Evolutionary conservation across 2,113 vertebrate genomes (phyloP), one percentile per base, ranked within the genome.

Genomic region (Centrocercus urophasianus): DNA sequence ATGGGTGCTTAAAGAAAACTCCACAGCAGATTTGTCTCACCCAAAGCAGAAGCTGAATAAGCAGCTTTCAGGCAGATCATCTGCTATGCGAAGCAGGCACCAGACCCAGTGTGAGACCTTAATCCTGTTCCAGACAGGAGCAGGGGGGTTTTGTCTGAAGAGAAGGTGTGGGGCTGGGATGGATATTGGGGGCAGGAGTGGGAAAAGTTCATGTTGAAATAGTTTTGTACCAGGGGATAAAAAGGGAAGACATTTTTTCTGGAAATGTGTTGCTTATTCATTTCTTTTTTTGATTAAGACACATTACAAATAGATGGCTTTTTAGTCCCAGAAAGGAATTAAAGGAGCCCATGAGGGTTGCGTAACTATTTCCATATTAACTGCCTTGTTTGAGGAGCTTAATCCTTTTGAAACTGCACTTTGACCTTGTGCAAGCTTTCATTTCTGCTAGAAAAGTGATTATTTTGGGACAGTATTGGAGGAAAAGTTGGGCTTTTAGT

Each of bases 311-410:
- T 93, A 57, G 43, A 24, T 52, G 30, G 40, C 61, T 86, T 18
- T 84, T 95, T 74, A 69, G 76, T 75, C 77, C 43, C 66, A 36
- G 71, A 91, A 95, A 86, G 34, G 65, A 91, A 90, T 84, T 86
- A 86, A 78, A 74, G 36, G 28, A 93, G 54, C 36, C 83, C 27
- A 6, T 67, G 64, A 57, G 83, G 45, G 7, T 60, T 94, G 67
- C 93, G 81, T 90, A 93, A 94, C 77, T 20, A 52, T 88, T 90
- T 94, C 66, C 61, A 54, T 84, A 79, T 81, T 88, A 84, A 78
- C 74, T 90, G 57, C 22, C 32, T 75, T 18, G 15, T 86, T 67
- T 79, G 66, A 81, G 73, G 78, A 81, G 40, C 57, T 84, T 86
- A 81, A 72, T 77, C 32, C 52, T 61, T 92, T 88, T 78, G 40